Conservation (phyloP, 2,888 invertebrate genomes). For the Lithodes maja region DNA sequence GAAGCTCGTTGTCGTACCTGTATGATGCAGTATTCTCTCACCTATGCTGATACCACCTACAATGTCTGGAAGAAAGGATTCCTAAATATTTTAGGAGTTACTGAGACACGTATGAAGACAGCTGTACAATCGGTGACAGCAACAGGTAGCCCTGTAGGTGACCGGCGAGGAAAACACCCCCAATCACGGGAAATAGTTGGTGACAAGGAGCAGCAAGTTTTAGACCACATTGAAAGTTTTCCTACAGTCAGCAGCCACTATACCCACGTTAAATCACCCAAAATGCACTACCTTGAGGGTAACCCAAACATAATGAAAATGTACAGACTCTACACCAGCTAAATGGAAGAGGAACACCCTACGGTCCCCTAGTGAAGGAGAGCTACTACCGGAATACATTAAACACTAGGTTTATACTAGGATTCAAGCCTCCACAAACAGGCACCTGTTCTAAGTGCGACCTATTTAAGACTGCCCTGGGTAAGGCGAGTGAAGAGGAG, state of each 20-base stretch:
- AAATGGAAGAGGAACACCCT: background rate
- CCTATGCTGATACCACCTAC: background rate
- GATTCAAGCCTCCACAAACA: background rate
- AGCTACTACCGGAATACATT: background rate
- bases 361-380: background rate
- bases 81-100: too few species aligned
- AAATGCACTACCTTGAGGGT: background rate
- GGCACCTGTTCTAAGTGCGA: background rate
- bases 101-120: background rate
- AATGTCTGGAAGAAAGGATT: slow-evolving; percentile 12
- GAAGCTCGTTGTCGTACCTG: too few species aligned
- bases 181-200: background rate
- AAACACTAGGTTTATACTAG: background rate
- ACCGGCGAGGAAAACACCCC: slow-evolving; percentile 7
- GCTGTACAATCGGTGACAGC: background rate
- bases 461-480: background rate
- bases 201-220: background rate
- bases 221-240: background rate
- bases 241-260: slow-evolving; percentile 21
- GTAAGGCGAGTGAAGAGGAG: background rate
- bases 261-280: slow-evolving; percentile 12
- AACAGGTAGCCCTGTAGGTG: background rate
- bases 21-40: slow-evolving; percentile 9
- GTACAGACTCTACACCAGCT: background rate
- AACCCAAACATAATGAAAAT: background rate